Evolutionary conservation across 2,113 vertebrate species (phyloP), one percentile per base, ranked within the genome.

Genomic region (Chloropsis hardwickii): DNA sequence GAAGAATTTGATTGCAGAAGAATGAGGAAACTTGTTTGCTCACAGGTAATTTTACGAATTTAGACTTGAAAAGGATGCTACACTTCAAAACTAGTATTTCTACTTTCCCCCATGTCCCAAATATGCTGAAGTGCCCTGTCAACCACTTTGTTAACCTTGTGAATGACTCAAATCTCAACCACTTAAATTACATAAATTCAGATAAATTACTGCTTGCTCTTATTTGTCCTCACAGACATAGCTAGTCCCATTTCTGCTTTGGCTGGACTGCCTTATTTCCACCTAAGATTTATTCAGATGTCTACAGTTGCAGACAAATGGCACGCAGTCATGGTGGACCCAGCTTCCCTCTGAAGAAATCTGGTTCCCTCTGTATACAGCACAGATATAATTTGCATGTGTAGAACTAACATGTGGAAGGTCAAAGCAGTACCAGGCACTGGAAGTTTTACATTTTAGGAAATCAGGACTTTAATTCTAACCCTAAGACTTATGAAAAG

Each of bases 361-460:
- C 1, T 56, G 44, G 5, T 12, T 79, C 40, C 29, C 62, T 45
- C 35, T 54, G 44, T 64, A 50, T 13, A 33, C 6, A 62, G 54
- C 1, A 2, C 48, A 67, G 47, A 45, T 53, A 7, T 2, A n/a
- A 57, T 27, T 15, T 2, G 4, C 50, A 16, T 1, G 8, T 4
- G 18, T 10, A 35, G 42, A 81, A 66, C 29, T 17, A 27, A 58
- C 44, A 58, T 0, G 1, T 7, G n/a, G 44, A 39, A 81, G 54
- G 56, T 40, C 60, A 81, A 90, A 92, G 35, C 65, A 53, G 47
- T 4, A 62, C 15, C 35, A 90, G 11, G 37, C 15, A 28, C 11
- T 2, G 2, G 11, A 64, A 80, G 24, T 47, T 81, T 42, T 33
- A 54, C 21, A 27, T 6, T 66, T 72, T 23, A 47, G 67, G n/a